A percentile compares a stretch with the other conserved stretches of the same genome.
These are phyloP conservation scores for Myotis findleyi DNA, from an alignment of 2,797 vertebrate genomes.

Conservation along the genomic window DNA sequence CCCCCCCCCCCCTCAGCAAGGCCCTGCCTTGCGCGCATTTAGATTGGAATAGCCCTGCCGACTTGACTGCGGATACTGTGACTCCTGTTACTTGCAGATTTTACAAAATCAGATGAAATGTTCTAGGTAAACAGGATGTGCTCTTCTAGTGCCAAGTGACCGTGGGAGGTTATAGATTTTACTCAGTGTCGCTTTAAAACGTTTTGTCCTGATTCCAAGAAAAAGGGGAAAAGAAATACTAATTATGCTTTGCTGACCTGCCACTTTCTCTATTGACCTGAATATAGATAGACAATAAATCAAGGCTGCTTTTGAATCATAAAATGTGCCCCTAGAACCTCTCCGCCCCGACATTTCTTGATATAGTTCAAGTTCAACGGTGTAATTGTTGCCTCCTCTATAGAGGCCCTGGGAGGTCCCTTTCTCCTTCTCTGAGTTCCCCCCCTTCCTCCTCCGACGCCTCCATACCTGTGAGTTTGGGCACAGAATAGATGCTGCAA, in stretches of 20 bases:
- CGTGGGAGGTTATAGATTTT: background rate
- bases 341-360: background rate
- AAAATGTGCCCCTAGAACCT: background rate
- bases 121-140: slow-evolving; percentile 76
- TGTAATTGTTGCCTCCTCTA: background rate
- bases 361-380: fast-evolving
- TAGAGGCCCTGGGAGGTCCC: fast-evolving
- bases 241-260: background rate
- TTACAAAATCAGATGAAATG: slow-evolving; percentile 50
- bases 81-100: background rate
- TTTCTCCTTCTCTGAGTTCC: background rate
- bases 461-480: fast-evolving
- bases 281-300: background rate
- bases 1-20: no score
- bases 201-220: background rate
- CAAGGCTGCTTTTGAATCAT: background rate
- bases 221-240: background rate
- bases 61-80: background rate
- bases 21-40: background rate
- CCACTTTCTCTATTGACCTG: background rate
- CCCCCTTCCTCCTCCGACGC: no score
- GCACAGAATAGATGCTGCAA: no score
- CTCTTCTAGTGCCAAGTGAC: slow-evolving; percentile 34
- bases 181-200: background rate
- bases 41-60: background rate